phyloP scores from a whole-genome alignment of 2,113 vertebrate genomes.

The Eclectus roratus region DNA sequence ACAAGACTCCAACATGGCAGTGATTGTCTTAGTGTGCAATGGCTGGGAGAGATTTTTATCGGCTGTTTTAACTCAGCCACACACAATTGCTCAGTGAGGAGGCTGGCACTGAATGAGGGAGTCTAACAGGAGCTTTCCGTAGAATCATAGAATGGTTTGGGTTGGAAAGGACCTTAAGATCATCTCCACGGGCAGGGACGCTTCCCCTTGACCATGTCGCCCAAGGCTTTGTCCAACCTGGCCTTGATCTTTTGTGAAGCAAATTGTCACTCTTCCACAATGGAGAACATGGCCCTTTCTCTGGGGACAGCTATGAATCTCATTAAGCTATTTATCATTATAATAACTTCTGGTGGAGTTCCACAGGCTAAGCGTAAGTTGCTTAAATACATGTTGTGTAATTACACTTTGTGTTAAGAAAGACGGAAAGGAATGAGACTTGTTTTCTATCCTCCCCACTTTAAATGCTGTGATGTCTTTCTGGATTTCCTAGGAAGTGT shows the following conservation, averaged over 20 bases:
- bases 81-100: fast-evolving
- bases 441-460: not conserved
- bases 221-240: not conserved
- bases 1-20: fast-evolving
- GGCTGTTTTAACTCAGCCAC: not conserved
- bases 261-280: not conserved
- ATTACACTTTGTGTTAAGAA: not conserved
- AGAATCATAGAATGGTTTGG: not conserved
- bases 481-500: not conserved
- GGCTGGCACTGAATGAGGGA: not conserved
- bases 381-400: not conserved
- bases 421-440: not conserved
- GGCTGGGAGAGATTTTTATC: not conserved
- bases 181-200: not conserved
- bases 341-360: not conserved
- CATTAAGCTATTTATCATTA: not conserved
- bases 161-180: not conserved
- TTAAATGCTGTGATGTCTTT: not conserved
- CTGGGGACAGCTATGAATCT: not conserved
- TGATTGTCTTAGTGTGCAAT: not conserved
- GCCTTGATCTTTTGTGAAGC: not conserved
- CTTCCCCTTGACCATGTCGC: not conserved
- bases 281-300: not conserved
- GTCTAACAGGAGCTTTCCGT: not conserved
- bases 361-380: not conserved